These are phyloP conservation scores for Clivina fossor DNA, from an alignment of 2,888 invertebrate genomes.

Conservation along the genomic window DNA sequence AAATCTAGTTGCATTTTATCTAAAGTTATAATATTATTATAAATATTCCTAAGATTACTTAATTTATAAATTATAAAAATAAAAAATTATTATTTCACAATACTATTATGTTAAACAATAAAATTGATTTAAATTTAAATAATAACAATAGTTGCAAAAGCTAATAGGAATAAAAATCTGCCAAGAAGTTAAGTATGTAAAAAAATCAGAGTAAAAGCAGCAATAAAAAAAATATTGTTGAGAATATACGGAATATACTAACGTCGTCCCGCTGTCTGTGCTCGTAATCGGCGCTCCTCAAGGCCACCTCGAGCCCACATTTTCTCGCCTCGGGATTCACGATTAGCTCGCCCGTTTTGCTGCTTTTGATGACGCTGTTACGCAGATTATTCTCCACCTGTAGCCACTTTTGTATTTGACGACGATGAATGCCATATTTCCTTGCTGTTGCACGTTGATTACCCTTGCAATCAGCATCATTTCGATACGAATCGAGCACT, in stretches of 20 bases:
- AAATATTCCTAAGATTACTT: too few relatives aligned
- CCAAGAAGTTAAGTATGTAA: too few relatives aligned
- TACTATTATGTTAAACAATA: too few relatives aligned
- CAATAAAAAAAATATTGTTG: too few relatives aligned
- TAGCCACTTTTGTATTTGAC: slow-evolving; percentile 91
- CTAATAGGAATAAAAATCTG: too few relatives aligned
- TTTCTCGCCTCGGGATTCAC: slow-evolving; percentile 42
- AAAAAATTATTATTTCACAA: too few relatives aligned
- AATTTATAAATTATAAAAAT: too few relatives aligned
- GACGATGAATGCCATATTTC: slow-evolving; percentile 85
- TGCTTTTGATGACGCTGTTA: slow-evolving; percentile 64
- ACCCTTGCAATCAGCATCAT: slow-evolving; percentile 84
- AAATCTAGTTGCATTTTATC: too few relatives aligned
- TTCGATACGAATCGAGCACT: slow-evolving; percentile 84
- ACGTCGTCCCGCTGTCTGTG: slow-evolving; percentile 53
- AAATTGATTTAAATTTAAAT: too few relatives aligned
- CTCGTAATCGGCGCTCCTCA: slow-evolving; percentile 45
- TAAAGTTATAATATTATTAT: too few relatives aligned
- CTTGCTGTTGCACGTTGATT: slow-evolving; percentile 88
- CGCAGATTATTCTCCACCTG: slow-evolving; percentile 80
- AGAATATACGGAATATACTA: slow-evolving; percentile 32
- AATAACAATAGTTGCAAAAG: too few relatives aligned
- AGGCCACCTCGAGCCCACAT: slow-evolving; percentile 47
- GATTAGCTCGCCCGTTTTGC: slow-evolving; percentile 3
- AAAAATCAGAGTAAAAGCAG: too few relatives aligned